Base-by-base conservation (phyloP, 2,797 vertebrate species). In the Danionella dracula region DNA sequence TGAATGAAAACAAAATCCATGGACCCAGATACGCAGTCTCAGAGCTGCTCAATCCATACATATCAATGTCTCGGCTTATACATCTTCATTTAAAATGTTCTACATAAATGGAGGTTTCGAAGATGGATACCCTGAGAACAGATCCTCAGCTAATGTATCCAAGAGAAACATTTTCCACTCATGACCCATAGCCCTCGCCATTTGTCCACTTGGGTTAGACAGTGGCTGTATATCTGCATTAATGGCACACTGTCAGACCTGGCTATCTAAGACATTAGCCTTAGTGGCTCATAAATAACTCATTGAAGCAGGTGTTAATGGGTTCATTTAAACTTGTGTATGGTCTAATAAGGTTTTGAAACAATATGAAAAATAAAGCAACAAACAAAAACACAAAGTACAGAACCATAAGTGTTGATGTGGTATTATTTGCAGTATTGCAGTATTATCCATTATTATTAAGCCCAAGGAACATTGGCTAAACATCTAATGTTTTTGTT, bases 211-310 rank as follows among this genome's bases (percentile, higher is more conserved):
- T 10, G 60, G 54, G 34, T 49, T 31, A 65, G 23, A 68, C 42
- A 23, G 40, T 12, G 4, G 69, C 54, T 59, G 53, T 72, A 74
- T 51, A 74, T 74, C 75, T 72, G 45, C 53, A 46, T 50, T 77
- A 74, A 74, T 70, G 69, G 58, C 61, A 42, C 51, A 57, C 58
- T 71, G 58, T 62, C 64, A 64, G 34, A n/a, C 20, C 41, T 35
- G 54, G 66, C 59, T 67, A 72, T 73, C 73, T 61, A 73, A 48
- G 64, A 66, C 75, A 66, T 78, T 76, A 65, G 71, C 75, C 66
- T 35, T 41, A 50, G 38, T 48, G 62, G 63, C 51, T 82, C 74
- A 81, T 78, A 81, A 82, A 82, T 78, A 80, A 78, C 27, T 27
- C 51, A 58, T 31, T 21, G 64, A 48, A 71, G 50, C 41, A 23